Conservation (phyloP, 1,140 invertebrate genomes). For the Hydropsyche tenuis region DNA sequence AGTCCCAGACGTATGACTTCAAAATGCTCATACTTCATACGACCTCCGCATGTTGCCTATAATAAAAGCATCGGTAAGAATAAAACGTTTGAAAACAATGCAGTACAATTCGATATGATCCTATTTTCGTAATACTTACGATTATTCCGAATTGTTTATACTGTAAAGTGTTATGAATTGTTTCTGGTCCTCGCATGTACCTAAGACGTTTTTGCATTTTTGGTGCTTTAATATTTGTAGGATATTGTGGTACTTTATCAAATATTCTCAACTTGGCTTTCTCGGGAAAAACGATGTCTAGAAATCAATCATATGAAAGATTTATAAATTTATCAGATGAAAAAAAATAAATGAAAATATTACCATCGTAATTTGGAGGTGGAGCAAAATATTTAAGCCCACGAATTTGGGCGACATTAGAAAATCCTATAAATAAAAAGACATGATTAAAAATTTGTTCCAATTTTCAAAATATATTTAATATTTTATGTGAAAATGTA, state of each 20-base stretch:
- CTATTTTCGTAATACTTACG: too few relatives aligned
- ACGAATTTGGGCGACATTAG: constrained; percentile 52
- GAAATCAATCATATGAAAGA: constrained; percentile 33
- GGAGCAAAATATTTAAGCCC: constrained; percentile 70
- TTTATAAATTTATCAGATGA: constrained; percentile 38
- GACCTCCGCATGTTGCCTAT: constrained; percentile 83
- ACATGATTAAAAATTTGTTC: not conserved
- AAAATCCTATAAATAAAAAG: not conserved
- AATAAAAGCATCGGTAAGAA: too few relatives aligned
- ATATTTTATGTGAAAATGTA: too few relatives aligned
- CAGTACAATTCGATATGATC: too few relatives aligned
- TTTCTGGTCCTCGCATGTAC: constrained; percentile 90
- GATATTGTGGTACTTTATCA: constrained; percentile 76
- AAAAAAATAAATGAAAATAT: constrained; percentile 36
- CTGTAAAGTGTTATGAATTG: constrained; percentile 80
- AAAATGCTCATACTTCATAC: constrained; percentile 80
- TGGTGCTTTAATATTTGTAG: constrained; percentile 69
- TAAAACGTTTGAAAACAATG: constrained; percentile 34
- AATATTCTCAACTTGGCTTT: constrained; percentile 70
- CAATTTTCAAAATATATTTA: not conserved
- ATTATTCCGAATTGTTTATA: constrained; percentile 92
- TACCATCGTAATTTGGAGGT: constrained; percentile 68
- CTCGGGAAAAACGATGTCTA: constrained; percentile 80
- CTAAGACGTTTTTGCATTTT: constrained; percentile 84
- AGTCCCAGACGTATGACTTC: constrained; percentile 86